Base-by-base conservation (phyloP, 2,888 invertebrate genomes). In the Mesoligia furuncula region DNA sequence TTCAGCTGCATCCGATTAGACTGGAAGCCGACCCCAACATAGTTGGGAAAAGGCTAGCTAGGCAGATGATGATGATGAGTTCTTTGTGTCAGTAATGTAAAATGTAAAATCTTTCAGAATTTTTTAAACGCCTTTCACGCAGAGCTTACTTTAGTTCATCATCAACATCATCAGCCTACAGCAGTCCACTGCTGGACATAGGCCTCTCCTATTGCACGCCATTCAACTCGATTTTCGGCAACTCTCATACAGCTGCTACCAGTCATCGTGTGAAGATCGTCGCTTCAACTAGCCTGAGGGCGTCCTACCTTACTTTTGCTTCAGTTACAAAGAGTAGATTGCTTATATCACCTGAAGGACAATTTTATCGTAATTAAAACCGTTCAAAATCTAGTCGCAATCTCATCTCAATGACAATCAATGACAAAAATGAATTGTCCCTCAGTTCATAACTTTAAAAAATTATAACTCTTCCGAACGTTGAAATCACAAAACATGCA, bases 401-500 rank as follows among this genome's bases (percentile, higher is more conserved):
- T n/a, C 5, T n/a, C n/a, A 57, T n/a, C 54, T n/a, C n/a, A 57
- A 11, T 11, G 54, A 57, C 54, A 11, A 13, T 57, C n/a, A 57
- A 57, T 54, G 24, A n/a, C 54, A 11, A 42, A 42, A 42, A 42
- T 2, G 31, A 31, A 31, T 31, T 31, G 31, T 31, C 7, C n/a
- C n/a, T 57, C 31, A n/a, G 13, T 24, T 17, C 20, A 31, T 20
- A 11, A 24, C 15, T 13, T 20, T 24, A 36, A 27, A 45, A 39
- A 36, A 45, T 7, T 8, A 57, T 13, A 2, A 65, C 54, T 65
- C 24, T 31, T 36, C 0, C 8, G 31, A 64, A 65, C 39, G 36
- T 64, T 75, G 70, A 77, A 85, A 71, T 69, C 62, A 77, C n/a
- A 79, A 80, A 83, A 80, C 69, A 77, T 79, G 67, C 81, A 84